Evolutionary conservation across 1,140 invertebrate species (phyloP), one percentile per base, ranked within the genome.

Genomic region (Leptopilina boulardi): DNA sequence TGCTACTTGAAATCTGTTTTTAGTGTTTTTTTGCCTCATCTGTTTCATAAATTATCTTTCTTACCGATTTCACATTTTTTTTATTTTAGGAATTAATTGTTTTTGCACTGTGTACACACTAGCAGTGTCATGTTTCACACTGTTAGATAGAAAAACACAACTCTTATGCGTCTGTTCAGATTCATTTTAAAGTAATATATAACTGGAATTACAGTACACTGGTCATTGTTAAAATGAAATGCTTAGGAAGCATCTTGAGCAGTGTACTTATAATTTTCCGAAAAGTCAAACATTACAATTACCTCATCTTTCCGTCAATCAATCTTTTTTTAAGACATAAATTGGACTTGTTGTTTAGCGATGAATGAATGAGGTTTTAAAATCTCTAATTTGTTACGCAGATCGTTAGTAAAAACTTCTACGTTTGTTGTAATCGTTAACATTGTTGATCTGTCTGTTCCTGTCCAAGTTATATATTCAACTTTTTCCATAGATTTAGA

Each of bases 21-120:
- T 88, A 89, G 70, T 89, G 87, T 41, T 76, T 77, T 23, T 80
- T 73, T 59, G 75, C 77, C 4, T 84, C 87, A 81, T 87, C 83
- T 4, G 71, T 73, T 19, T 66, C 23, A 34, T 77, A 77, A 42
- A 77, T 59, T 13, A 77, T 34, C n/a, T 76, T 80, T 30, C 72
- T 56, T 11, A 80, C 38, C 4, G 47, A 38, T 3, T 18, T 30
- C 13, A 30, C 21, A 10, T 47, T 15, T 42, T 9, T 42, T 42
- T 42, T 4, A 42, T 42, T 42, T 42, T 13, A 42, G 41, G 41
- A 42, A 42, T 42, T 11, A 42, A 42, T 11, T 42, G 41, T 11
- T 42, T 42, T 42, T 42, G 41, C 10, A 42, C 13, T 42, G 41
- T 42, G 13, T 11, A 42, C 13, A 42, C 41, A 42, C 41, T 42